Conservation (phyloP, 1,140 invertebrate species). For the Mamestra configurata region DNA sequence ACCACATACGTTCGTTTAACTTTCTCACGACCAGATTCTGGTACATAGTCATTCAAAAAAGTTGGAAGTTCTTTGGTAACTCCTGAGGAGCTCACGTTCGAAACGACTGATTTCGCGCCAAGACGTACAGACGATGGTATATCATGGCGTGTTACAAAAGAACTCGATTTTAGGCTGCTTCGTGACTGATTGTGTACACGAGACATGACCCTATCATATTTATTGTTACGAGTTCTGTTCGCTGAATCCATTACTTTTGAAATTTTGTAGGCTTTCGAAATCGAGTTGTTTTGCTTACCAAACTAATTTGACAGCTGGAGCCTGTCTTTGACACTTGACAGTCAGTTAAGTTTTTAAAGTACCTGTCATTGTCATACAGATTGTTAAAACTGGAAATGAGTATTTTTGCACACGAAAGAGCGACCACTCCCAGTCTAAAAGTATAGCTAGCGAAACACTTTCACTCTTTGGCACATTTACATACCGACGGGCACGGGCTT, state of each 20-base stretch:
- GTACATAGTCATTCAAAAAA: conserved; percentile 75
- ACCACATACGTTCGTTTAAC: conserved; percentile 63
- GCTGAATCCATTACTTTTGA: conserved; percentile 61
- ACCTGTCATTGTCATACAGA: background rate
- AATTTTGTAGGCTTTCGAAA: background rate
- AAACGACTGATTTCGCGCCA: conserved; percentile 79
- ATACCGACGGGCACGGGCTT: too few species aligned
- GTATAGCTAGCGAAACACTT: too few species aligned
- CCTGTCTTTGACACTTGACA: too few species aligned
- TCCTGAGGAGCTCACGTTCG: conserved; percentile 65
- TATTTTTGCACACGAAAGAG: too few species aligned
- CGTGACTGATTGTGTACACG: conserved; percentile 67
- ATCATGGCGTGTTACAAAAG: conserved; percentile 71
- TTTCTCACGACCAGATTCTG: conserved; percentile 61
- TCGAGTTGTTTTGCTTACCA: conserved; percentile 38
- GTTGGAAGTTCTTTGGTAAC: conserved; percentile 76
- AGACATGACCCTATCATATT: conserved; percentile 77
- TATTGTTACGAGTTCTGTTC: conserved; percentile 61
- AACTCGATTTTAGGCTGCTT: conserved; percentile 62
- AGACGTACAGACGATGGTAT: conserved; percentile 59
- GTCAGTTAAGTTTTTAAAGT: too few species aligned
- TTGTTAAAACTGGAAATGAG: too few species aligned
- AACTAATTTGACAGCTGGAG: conserved; percentile 10
- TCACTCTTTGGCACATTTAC: too few species aligned
- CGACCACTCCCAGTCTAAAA: too few species aligned